phyloP scores from a whole-genome alignment of 2,888 invertebrate species.

The Cetonia aurata region DNA sequence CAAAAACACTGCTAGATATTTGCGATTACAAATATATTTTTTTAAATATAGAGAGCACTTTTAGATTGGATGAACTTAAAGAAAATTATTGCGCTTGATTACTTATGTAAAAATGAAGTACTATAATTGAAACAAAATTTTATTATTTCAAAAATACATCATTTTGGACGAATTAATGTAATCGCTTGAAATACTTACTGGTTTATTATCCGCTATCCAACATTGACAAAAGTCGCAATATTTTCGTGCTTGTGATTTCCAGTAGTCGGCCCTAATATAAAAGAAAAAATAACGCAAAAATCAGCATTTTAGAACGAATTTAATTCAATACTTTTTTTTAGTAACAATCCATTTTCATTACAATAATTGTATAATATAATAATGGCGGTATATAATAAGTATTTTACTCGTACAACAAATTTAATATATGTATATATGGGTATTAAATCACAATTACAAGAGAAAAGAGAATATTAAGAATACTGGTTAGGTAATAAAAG shows the following conservation, averaged over 20 bases:
- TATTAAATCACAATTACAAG: constrained; percentile 29
- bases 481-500: constrained; percentile 30
- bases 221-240: constrained; percentile 98
- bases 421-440: background rate
- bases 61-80: no score
- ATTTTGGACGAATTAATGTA: no score
- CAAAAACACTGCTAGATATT: no score
- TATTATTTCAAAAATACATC: no score
- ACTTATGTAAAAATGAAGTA: no score
- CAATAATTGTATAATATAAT: constrained; percentile 20
- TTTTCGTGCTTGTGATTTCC: constrained; percentile 96
- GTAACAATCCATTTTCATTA: constrained; percentile 40
- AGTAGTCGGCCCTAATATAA: constrained; percentile 88
- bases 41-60: no score
- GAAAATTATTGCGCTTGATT: no score
- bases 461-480: constrained; percentile 26
- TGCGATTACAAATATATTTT: no score
- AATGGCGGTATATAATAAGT: constrained; percentile 15
- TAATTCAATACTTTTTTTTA: constrained; percentile 28
- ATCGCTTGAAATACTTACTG: constrained; percentile 70
- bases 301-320: constrained; percentile 24
- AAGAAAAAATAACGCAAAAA: constrained; percentile 22
- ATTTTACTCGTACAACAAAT: constrained; percentile 11
- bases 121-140: no score
- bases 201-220: constrained; percentile 98